Evolutionary conservation across 2,113 vertebrate species (phyloP).

Genomic region (Azemiops feae): DNA sequence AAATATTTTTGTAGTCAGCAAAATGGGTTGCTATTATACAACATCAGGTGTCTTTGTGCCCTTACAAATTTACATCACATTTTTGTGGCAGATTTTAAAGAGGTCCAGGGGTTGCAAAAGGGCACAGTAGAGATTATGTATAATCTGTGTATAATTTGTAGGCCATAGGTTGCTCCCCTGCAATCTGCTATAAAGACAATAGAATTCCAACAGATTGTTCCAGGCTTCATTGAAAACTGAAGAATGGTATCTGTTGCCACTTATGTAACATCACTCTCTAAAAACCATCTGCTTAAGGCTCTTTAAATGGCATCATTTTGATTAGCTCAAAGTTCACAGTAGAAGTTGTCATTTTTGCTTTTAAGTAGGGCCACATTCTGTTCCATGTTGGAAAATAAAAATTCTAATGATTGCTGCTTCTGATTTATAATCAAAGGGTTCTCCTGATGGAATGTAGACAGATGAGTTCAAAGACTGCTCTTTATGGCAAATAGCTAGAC

Average conservation of each 20-base stretch:
- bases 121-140: neutral
- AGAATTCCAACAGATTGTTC: conserved; percentile 15
- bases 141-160: neutral
- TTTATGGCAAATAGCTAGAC: neutral
- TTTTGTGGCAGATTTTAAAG: neutral
- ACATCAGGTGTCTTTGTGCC: neutral
- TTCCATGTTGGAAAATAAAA: conserved; percentile 43
- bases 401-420: conserved; percentile 14
- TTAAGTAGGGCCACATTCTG: conserved; percentile 21
- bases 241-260: conserved; percentile 29
- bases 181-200: neutral
- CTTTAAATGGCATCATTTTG: conserved; percentile 21
- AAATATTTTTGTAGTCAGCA: neutral
- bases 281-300: conserved; percentile 36
- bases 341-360: conserved; percentile 39
- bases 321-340: conserved; percentile 41
- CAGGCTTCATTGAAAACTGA: conserved; percentile 32
- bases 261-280: conserved; percentile 22
- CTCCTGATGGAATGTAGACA: conserved; percentile 2
- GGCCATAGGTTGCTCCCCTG: neutral
- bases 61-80: neutral
- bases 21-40: neutral
- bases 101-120: neutral
- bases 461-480: neutral
- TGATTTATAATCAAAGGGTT: conserved; percentile 28